These are phyloP conservation scores for Dolichopus griseipennis DNA, from an alignment of 2,888 invertebrate genomes.

Conservation along the genomic window DNA sequence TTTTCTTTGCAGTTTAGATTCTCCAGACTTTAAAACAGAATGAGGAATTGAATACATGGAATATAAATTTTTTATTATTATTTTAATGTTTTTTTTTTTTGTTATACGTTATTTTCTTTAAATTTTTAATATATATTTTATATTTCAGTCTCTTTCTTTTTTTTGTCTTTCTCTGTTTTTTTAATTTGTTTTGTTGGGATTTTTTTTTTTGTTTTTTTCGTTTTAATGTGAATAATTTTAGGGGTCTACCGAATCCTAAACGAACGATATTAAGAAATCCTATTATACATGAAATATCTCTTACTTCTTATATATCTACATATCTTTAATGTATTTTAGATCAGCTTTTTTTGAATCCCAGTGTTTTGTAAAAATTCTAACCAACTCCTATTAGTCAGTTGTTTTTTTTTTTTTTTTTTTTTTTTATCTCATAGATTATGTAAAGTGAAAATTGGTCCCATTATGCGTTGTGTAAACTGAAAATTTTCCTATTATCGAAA, in stretches of 20 bases:
- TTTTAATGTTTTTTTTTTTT: background rate
- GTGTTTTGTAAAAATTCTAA: no score
- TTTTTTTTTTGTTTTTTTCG: no score
- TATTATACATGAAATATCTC: background rate
- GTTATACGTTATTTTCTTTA: background rate
- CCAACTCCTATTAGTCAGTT: background rate
- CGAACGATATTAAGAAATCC: background rate
- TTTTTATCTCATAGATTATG: background rate
- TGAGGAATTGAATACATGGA: background rate
- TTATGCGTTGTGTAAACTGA: constrained; percentile 1
- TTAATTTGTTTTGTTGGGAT: no score
- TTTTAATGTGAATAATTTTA: background rate
- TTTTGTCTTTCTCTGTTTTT: no score
- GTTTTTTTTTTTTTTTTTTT: background rate
- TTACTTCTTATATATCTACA: background rate
- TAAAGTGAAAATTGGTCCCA: background rate
- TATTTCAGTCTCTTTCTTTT: background rate
- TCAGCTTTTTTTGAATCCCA: no score
- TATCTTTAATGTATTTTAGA: background rate
- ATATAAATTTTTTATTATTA: constrained; percentile 3
- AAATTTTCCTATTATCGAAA: background rate
- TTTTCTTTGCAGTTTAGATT: no score
- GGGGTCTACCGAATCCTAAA: background rate
- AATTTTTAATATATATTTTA: background rate
- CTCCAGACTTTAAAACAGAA: no score